These are phyloP conservation scores for Siniperca knerii DNA, from an alignment of 2,113 vertebrate genomes.

Conservation along the genomic window DNA sequence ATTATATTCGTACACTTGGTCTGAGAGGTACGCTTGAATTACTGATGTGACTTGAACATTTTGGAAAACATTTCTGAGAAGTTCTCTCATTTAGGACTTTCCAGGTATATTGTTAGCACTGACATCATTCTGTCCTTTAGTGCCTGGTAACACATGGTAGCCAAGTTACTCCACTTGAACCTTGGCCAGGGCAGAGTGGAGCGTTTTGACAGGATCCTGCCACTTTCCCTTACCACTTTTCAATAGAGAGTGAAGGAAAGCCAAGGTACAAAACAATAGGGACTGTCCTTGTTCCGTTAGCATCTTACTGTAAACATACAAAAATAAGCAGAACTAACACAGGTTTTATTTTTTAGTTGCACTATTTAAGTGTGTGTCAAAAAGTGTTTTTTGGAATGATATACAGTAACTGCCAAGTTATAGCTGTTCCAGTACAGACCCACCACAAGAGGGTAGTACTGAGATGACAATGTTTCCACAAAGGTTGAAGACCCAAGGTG, in stretches of 20 bases:
- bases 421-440: background rate
- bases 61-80: slow-evolving; percentile 76
- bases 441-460: slow-evolving; percentile 81
- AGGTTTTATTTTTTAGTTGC: background rate
- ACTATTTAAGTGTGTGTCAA: background rate
- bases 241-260: background rate
- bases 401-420: background rate
- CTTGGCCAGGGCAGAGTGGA: slow-evolving; percentile 54
- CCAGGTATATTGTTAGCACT: slow-evolving; percentile 45
- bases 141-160: slow-evolving; percentile 62
- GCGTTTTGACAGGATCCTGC: background rate
- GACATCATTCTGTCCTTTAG: slow-evolving; percentile 52
- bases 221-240: background rate
- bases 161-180: slow-evolving; percentile 74
- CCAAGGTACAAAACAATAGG: background rate
- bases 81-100: slow-evolving; percentile 35
- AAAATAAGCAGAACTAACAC: background rate
- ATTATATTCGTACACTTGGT: background rate
- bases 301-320: background rate
- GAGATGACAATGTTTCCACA: slow-evolving; percentile 1
- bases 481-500: background rate
- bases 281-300: background rate
- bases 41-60: slow-evolving; percentile 30
- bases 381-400: background rate
- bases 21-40: background rate